Evolutionary conservation across 2,888 invertebrate genomes (phyloP), one percentile per base, ranked within the genome.

Genomic region (Lutraria lutraria): DNA sequence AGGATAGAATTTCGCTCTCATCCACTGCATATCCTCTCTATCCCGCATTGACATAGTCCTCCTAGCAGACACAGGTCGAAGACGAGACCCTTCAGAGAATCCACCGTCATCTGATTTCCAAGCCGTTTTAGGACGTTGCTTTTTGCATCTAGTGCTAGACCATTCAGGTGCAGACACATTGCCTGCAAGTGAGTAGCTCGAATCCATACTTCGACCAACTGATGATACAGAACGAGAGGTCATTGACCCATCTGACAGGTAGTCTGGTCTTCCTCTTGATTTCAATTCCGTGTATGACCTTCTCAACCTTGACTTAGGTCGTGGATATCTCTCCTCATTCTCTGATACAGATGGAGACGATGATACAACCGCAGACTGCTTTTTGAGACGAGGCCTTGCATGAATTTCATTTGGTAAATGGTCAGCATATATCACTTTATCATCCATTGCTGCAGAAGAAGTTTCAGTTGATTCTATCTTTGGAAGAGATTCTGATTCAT

Each of bases 1-100:
- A 52, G 90, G 90, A 54, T 91, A 91, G 83, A 88, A 91, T 43
- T 90, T 88, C 2, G 90, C 76, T 81, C 89, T 85, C 53, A 89
- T 81, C 43, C 60, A 79, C 21, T 90, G 87, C 54, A 80, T 82
- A 29, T 92, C 92, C 60, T 82, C 83, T 60, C 85, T 85, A 25
- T 92, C 90, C 34, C 68, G 68, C 43, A 81, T 34, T 13, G 92
- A 56, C 86, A 89, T 84, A 34, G 56, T 43, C 80, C 84, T 88
- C 54, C 87, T 88, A 10, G 89, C 81, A 25, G 92, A 88, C 6
- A 87, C 63, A 54, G 90, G 90, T 63, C 88, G 86, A 13, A 92
- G 56, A 0, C 54, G n/a, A 19, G 82, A 60, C 31, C 31, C 0
- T 15, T 84, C 29, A 21, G 54, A 31, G 16, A 76, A 10, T 52